These are phyloP conservation scores for Rachycentron canadum DNA, from an alignment of 2,797 vertebrate species.

Conservation along the genomic window DNA sequence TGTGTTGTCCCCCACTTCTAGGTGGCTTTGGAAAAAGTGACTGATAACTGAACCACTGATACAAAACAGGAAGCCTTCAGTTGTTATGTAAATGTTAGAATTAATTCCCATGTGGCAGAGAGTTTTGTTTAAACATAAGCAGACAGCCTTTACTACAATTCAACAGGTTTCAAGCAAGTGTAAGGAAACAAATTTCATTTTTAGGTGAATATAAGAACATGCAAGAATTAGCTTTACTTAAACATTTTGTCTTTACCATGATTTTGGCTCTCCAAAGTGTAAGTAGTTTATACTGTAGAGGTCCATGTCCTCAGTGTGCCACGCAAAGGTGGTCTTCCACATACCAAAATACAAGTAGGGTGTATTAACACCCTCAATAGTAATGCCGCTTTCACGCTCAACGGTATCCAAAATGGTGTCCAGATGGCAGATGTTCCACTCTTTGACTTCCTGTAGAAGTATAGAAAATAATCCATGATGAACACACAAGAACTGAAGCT, in stretches of 20 bases:
- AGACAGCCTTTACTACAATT: background rate
- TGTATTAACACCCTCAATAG: slow-evolving; percentile 97
- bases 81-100: slow-evolving; percentile 1
- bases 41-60: background rate
- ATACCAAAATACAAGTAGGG: slow-evolving; percentile 98
- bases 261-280: slow-evolving; percentile 98
- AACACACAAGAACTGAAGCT: background rate
- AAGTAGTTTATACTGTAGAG: slow-evolving; percentile 98
- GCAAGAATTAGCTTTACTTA: background rate
- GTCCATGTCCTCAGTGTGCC: slow-evolving; percentile 99
- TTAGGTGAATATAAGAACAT: background rate
- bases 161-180: background rate
- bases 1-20: background rate
- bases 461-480: slow-evolving; percentile 19
- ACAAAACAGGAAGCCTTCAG: background rate
- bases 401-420: slow-evolving; percentile 95
- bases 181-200: background rate
- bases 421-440: slow-evolving; percentile 94
- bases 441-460: slow-evolving; percentile 86
- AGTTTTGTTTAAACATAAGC: background rate
- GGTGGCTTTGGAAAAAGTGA: background rate
- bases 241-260: slow-evolving; percentile 87
- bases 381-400: slow-evolving; percentile 95
- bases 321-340: slow-evolving; percentile 99
- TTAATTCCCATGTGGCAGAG: background rate